Conservation (phyloP, 2,113 vertebrate species). For the Onychostoma macrolepis region DNA sequence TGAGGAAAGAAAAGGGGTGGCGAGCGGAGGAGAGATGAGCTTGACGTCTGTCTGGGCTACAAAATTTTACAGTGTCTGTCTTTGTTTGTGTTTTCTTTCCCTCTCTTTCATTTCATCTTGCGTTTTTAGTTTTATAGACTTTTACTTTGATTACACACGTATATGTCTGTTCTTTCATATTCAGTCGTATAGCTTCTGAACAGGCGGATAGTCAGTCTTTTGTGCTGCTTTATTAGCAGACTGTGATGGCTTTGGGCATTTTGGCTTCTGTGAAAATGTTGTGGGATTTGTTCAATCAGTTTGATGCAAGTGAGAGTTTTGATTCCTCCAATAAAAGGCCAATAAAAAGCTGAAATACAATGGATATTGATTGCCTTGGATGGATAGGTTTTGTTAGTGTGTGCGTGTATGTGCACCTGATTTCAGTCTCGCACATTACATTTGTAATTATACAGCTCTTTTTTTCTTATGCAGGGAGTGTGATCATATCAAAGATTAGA, state of each 20-base stretch:
- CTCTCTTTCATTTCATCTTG: not conserved
- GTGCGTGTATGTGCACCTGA: not conserved
- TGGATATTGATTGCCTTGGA: constrained; percentile 27
- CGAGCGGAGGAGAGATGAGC: constrained; percentile 25
- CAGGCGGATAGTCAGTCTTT: constrained; percentile 1
- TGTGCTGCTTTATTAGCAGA: constrained; percentile 32
- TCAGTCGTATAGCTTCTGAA: not conserved
- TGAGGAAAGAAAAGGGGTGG: constrained; percentile 23
- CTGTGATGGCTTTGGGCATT: constrained; percentile 11
- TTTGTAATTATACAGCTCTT: not conserved
- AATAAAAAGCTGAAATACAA: constrained; percentile 27
- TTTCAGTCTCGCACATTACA: not conserved
- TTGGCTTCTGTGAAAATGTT: constrained; percentile 29
- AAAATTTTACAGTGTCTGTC: constrained; percentile 33
- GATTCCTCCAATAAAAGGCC: constrained; percentile 5
- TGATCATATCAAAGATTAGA: not conserved
- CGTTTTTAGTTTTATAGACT: constrained; percentile 52
- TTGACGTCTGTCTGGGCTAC: constrained; percentile 24
- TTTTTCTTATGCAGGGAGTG: not conserved
- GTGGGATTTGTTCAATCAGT: constrained; percentile 40
- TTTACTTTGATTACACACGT: constrained; percentile 50
- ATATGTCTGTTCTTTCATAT: not conserved
- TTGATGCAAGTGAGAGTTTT: constrained; percentile 32
- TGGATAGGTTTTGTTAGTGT: not conserved
- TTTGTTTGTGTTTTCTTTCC: constrained; percentile 1